These are phyloP conservation scores for Lasioglossum oenotherae DNA, from an alignment of 2,888 invertebrate genomes.

Conservation along the genomic window DNA sequence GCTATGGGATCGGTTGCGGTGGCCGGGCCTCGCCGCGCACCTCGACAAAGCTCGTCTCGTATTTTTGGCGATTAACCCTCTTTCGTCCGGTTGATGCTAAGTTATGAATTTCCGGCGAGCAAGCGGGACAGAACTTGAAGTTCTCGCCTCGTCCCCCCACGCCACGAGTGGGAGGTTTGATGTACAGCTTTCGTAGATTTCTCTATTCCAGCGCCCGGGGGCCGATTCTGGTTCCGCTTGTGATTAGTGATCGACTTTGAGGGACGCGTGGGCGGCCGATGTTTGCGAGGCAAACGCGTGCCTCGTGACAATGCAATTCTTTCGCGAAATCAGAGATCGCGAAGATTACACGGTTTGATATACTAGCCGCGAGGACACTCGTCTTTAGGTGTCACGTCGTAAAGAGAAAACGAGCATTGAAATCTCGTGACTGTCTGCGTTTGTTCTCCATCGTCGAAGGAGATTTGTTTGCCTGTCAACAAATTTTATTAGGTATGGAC, in stretches of 20 bases:
- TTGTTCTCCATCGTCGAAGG: neutral
- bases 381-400: neutral
- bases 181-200: conserved; percentile 61
- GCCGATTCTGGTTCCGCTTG: neutral
- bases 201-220: conserved; percentile 50
- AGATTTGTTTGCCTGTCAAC: neutral
- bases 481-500: neutral
- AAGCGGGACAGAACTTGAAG: conserved; percentile 27
- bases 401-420: neutral
- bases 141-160: conserved; percentile 16
- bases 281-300: neutral
- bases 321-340: neutral
- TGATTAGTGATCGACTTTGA: conserved; percentile 52
- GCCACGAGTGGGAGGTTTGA: conserved; percentile 54
- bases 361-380: neutral
- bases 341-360: neutral
- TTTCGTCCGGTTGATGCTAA: conserved; percentile 79
- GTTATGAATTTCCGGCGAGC: conserved; percentile 79
- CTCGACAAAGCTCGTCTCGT: conserved; percentile 73
- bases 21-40: conserved; percentile 11
- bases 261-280: conserved; percentile 28
- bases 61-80: conserved; percentile 81
- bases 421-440: neutral
- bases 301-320: neutral
- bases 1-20: conserved; percentile 45